These are phyloP conservation scores for Sula dactylatra DNA, from an alignment of 2,113 vertebrate genomes.

Conservation along the genomic window DNA sequence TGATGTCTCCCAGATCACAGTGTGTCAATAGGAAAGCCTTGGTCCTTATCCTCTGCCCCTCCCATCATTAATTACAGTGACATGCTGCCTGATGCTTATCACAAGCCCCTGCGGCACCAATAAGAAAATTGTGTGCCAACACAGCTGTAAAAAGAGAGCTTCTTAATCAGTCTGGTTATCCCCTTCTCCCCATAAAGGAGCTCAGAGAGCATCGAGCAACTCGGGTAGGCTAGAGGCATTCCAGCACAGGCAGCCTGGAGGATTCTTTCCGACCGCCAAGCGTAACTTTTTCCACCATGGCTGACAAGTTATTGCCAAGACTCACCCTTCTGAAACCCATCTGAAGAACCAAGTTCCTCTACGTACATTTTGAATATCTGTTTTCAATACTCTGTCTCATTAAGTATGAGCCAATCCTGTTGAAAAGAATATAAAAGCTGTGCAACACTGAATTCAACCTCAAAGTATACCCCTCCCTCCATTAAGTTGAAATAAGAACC, in stretches of 20 bases:
- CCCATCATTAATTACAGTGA: not conserved
- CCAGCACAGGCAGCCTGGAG: not conserved
- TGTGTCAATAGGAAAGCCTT: not conserved
- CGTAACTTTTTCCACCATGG: not conserved
- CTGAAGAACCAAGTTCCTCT: not conserved
- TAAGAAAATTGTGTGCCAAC: not conserved
- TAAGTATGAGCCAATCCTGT: not conserved
- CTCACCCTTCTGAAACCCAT: not conserved
- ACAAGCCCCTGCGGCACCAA: not conserved
- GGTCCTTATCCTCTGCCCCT: not conserved
- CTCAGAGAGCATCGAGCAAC: not conserved
- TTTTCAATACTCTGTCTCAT: not conserved
- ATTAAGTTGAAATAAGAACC: not conserved
- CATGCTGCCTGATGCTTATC: not conserved
- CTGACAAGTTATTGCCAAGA: not conserved
- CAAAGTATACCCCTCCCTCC: not conserved
- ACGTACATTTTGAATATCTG: not conserved
- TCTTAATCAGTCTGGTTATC: not conserved
- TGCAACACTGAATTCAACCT: not conserved
- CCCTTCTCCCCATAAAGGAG: not conserved
- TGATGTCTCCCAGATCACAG: not conserved
- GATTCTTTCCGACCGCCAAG: not conserved
- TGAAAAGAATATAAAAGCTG: not conserved
- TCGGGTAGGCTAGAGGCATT: not conserved
- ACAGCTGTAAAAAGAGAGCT: not conserved